Evolutionary conservation across 2,797 vertebrate genomes (phyloP).

Genomic region (Molossus molossus): DNA sequence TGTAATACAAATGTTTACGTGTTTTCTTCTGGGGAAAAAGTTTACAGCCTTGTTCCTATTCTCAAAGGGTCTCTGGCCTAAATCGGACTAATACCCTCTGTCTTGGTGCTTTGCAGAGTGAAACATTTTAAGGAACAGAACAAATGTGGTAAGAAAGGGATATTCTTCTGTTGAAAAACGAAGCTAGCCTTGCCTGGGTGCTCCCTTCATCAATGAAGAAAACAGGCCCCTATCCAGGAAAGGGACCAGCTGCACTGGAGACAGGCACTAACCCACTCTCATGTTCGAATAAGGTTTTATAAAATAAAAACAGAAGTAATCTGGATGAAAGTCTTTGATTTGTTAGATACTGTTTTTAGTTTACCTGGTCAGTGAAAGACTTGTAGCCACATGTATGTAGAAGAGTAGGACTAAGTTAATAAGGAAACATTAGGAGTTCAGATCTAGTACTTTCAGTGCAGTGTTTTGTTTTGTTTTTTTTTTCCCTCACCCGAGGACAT

Average conservation of each 20-base stretch:
- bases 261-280: not conserved
- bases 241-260: not conserved
- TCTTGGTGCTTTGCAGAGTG: not conserved
- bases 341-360: slow-evolving; percentile 25
- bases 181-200: not conserved
- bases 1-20: not conserved
- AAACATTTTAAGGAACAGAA: slow-evolving; percentile 45
- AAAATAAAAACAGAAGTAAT: slow-evolving; percentile 65
- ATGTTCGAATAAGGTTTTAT: not conserved
- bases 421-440: slow-evolving; percentile 42
- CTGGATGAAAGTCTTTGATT: slow-evolving; percentile 17
- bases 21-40: not conserved
- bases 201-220: not conserved
- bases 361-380: slow-evolving; percentile 44
- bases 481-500: too few species aligned
- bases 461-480: not conserved
- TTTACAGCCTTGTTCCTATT: slow-evolving; percentile 6
- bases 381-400: not conserved
- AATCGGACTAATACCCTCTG: not conserved
- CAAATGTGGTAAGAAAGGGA: not conserved
- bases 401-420: slow-evolving; percentile 3
- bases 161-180: slow-evolving; percentile 30
- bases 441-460: not conserved
- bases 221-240: not conserved
- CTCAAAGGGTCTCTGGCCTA: not conserved